These are phyloP conservation scores for Acanthis flammea DNA, from an alignment of 2,797 vertebrate genomes.

Conservation along the genomic window DNA sequence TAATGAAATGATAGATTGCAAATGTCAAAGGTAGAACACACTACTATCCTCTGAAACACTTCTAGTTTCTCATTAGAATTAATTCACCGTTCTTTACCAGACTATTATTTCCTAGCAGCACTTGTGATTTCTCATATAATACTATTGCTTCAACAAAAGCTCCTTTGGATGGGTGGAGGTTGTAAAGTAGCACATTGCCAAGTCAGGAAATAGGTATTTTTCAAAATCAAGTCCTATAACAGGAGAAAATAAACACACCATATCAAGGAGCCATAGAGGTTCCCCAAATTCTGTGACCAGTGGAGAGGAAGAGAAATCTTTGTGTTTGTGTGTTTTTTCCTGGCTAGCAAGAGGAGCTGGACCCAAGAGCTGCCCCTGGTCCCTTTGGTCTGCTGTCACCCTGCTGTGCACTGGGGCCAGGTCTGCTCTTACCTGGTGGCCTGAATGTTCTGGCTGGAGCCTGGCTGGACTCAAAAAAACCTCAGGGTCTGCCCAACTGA, in stretches of 20 bases:
- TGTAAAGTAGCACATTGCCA: not conserved
- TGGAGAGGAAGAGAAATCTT: not conserved
- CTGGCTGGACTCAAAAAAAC: not conserved
- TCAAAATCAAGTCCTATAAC: not conserved
- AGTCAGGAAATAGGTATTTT: not conserved
- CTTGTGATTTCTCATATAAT: not conserved
- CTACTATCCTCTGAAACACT: not conserved
- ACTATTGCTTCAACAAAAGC: not conserved
- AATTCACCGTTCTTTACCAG: not conserved
- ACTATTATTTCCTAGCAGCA: not conserved
- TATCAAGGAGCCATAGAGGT: not conserved
- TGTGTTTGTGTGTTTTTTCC: not conserved
- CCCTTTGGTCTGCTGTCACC: not conserved
- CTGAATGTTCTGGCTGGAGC: not conserved
- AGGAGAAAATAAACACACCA: not conserved
- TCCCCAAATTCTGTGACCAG: not conserved
- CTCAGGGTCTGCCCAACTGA: not conserved
- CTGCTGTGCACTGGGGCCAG: not conserved
- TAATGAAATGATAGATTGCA: not conserved
- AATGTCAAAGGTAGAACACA: not conserved
- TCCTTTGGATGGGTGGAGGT: not conserved
- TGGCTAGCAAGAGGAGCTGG: not conserved
- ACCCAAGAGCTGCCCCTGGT: not conserved
- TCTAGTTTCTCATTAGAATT: not conserved
- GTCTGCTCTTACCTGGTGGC: not conserved